These are phyloP conservation scores for Neomorphus geoffroyi DNA, from an alignment of 2,797 vertebrate genomes.

Conservation along the genomic window DNA sequence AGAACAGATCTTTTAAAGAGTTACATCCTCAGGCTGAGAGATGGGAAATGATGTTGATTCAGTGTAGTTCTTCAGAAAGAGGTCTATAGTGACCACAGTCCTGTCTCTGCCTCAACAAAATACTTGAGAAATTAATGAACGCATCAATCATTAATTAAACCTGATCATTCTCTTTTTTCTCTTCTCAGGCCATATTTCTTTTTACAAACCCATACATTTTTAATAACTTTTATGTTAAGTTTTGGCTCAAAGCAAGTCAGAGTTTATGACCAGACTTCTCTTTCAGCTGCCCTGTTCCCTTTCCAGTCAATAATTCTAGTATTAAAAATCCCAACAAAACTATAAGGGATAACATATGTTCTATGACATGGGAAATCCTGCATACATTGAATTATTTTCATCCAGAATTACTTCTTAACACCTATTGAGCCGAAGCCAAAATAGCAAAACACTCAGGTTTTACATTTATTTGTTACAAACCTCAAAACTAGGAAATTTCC, in stretches of 20 bases:
- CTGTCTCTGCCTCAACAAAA: not conserved
- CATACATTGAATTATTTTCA: not conserved
- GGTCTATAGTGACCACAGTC: not conserved
- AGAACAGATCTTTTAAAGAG: not conserved
- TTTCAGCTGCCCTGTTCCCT: not conserved
- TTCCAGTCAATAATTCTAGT: not conserved
- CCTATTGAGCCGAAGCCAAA: not conserved
- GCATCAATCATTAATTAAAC: not conserved
- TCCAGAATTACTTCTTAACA: not conserved
- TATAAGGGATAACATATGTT: not conserved
- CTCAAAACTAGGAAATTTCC: not conserved
- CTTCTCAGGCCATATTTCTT: not conserved
- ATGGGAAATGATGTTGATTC: not conserved
- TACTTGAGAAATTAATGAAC: not conserved
- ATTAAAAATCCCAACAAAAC: not conserved
- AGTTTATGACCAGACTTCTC: not conserved
- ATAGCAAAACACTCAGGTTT: not conserved
- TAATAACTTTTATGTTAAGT: not conserved
- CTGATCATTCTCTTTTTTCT: not conserved
- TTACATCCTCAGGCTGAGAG: not conserved
- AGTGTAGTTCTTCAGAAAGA: not conserved
- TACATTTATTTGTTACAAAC: not conserved
- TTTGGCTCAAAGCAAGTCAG: not conserved
- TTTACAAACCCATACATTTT: not conserved
- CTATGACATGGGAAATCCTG: not conserved